A percentile compares a stretch with the other conserved stretches of the same genome.
Conservation (phyloP, 2,113 vertebrate genomes). For the Varanus salvator region DNA sequence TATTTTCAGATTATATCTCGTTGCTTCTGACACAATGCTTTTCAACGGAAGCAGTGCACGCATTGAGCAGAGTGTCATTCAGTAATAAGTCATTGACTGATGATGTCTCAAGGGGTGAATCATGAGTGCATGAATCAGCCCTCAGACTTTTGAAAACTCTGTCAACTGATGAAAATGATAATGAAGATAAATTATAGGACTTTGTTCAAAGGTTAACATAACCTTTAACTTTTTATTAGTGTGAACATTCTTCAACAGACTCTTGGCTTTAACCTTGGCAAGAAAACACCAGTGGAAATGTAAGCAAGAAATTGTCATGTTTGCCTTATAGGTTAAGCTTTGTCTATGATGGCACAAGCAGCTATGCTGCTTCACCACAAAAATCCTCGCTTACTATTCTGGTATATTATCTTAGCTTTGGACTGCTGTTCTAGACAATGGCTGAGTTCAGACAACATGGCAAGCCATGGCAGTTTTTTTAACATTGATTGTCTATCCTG, state of each 20-base stretch:
- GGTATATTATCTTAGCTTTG: neutral
- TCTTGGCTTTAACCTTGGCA: neutral
- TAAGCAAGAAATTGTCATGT: neutral
- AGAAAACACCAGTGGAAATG: neutral
- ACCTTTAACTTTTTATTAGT: neutral
- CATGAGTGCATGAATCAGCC: neutral
- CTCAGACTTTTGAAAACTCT: neutral
- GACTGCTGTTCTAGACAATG: neutral
- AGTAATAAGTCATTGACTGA: neutral
- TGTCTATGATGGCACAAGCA: neutral
- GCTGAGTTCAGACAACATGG: too few relatives aligned
- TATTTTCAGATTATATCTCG: neutral
- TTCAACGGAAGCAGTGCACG: neutral
- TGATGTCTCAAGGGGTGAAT: conserved; percentile 1
- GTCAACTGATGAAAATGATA: conserved; percentile 7
- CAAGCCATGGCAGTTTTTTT: too few relatives aligned
- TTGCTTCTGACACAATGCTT: neutral
- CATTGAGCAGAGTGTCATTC: neutral
- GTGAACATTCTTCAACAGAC: neutral
- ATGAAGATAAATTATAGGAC: conserved; percentile 11
- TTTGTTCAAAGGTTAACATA: conserved; percentile 8
- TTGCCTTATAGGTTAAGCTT: neutral
- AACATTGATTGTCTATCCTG: too few relatives aligned
- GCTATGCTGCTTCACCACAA: neutral
- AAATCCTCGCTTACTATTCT: neutral